Percentiles rank a stretch among this genome's conserved stretches.
phyloP scores from a whole-genome alignment of 2,113 vertebrate genomes.

The Pseudorasbora parva region DNA sequence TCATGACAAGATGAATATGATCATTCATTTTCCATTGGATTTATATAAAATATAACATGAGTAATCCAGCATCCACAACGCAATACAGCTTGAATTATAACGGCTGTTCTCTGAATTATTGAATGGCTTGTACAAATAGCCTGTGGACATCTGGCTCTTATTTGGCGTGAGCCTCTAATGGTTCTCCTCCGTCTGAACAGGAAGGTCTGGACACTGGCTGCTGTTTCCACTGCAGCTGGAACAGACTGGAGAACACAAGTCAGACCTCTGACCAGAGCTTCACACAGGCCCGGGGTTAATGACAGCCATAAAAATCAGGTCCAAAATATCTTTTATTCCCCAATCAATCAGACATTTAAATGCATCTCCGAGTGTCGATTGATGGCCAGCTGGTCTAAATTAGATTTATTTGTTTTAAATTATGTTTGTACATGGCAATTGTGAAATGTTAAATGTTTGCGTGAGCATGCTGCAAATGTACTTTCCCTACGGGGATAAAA shows the following conservation, averaged over 20 bases:
- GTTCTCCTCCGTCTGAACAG: slow-evolving; percentile 54
- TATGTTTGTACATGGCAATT: too few species aligned
- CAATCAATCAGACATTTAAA: too few species aligned
- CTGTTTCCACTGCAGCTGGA: slow-evolving; percentile 52
- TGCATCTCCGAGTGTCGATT: too few species aligned
- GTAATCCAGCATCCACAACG: slow-evolving; percentile 58
- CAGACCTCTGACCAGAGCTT: slow-evolving; percentile 12
- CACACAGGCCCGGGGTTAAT: slow-evolving; percentile 28
- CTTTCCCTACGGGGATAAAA: too few species aligned
- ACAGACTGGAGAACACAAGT: slow-evolving; percentile 25
- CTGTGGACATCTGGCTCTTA: slow-evolving; percentile 64
- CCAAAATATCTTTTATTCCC: too few species aligned
- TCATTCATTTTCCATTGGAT: slow-evolving; percentile 63
- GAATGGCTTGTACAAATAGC: slow-evolving; percentile 61
- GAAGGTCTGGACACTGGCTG: slow-evolving; percentile 57
- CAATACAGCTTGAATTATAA: slow-evolving; percentile 64
- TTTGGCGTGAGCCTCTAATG: slow-evolving; percentile 61
- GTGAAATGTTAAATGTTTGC: too few species aligned
- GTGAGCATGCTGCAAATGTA: too few species aligned
- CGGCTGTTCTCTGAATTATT: slow-evolving; percentile 61
- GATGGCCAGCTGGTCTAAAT: too few species aligned
- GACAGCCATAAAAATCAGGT: not conserved
- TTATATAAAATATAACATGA: slow-evolving; percentile 60
- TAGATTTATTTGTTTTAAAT: too few species aligned
- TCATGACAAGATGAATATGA: slow-evolving; percentile 58